Evolutionary conservation across 92 coral and sea anemone genomes (phyloP), one percentile per base, ranked within the genome.

Genomic region (Epizoanthus scotinus): DNA sequence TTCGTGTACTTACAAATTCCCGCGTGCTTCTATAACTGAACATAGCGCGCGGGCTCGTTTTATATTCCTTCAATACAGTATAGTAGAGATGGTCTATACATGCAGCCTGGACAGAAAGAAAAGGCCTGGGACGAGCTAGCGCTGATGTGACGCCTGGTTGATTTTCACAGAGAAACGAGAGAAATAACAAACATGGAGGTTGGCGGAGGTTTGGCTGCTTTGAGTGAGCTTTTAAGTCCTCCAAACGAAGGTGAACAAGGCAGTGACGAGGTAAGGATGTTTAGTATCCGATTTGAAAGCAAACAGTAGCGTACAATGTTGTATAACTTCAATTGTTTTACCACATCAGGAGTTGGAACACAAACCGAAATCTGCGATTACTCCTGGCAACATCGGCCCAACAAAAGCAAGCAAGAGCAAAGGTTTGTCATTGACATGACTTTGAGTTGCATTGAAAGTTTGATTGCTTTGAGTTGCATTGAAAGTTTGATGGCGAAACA

Each of bases 331-430:
- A 74, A 60, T 78, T 59, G 2, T 63, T 36, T 52, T 29, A n/a
- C 72, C 40, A 27, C 27, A 38, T 54, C 63, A 86, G 92, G 83
- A 83, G 21, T 15, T 89, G 14, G 73, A 89, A 40, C 31, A 15
- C 28, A 31, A 55, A 27, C 70, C 71, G 17, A 80, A 67, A 66
- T 80, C 82, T 1, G 78, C 56, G 25, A 79, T 70, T 22, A 93
- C 87, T 70, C 98, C 98, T 38, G 94, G 91, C 15, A 85, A 86
- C 83, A 91, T 93, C n/a, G 98, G 98, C 9, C 91, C 98, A 15
- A 87, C 89, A 20, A 93, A 85, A 82, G 78, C 82, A 71, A 64
- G 7, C 24, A 50, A 17, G 64, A 78, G 59, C 12, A 54, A 53
- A 84, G 79, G 79, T 84, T 55, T 38, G 44, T 24, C 27, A 71